phyloP scores from a whole-genome alignment of 1,140 invertebrate genomes.

The Stenopsyche tienmushanensis region DNA sequence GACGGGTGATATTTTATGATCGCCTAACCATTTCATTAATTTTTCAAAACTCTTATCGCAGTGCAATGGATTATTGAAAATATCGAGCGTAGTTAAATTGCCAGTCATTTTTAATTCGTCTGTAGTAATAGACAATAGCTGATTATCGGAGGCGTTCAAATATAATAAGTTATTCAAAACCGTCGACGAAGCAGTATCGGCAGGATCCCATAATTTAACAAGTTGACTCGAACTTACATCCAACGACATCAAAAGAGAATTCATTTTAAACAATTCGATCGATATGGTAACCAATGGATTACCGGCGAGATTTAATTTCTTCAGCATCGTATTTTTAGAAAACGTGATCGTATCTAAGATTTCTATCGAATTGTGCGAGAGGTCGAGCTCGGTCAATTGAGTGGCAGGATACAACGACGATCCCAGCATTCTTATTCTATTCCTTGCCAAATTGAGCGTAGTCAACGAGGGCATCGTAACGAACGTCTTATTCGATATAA shows the following conservation, averaged over 20 bases:
- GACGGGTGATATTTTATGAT: slow-evolving; percentile 53
- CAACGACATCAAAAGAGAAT: slow-evolving; percentile 56
- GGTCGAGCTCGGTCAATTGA: slow-evolving; percentile 64
- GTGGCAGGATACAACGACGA: slow-evolving; percentile 55
- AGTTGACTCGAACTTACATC: slow-evolving; percentile 69
- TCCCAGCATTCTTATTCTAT: slow-evolving; percentile 58
- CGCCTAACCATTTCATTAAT: slow-evolving; percentile 59
- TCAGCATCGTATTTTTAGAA: slow-evolving; percentile 60
- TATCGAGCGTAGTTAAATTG: slow-evolving; percentile 61
- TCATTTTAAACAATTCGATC: slow-evolving; percentile 63
- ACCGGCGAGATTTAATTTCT: slow-evolving; percentile 66
- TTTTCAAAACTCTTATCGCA: slow-evolving; percentile 62
- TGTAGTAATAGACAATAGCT: slow-evolving; percentile 56
- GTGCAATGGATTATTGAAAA: slow-evolving; percentile 64
- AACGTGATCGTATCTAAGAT: slow-evolving; percentile 63
- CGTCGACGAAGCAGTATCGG: slow-evolving; percentile 48
- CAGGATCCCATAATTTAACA: slow-evolving; percentile 63
- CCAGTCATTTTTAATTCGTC: slow-evolving; percentile 60
- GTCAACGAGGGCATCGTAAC: slow-evolving; percentile 66
- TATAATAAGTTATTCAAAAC: slow-evolving; percentile 55
- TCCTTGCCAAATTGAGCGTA: slow-evolving; percentile 63
- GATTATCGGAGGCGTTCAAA: slow-evolving; percentile 61
- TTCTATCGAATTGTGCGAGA: slow-evolving; percentile 66
- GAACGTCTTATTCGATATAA: slow-evolving; percentile 62
- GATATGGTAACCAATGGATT: slow-evolving; percentile 68